Evolutionary conservation across 2,797 vertebrate genomes (phyloP).

Genomic region (Kryptopterus vitreolus): DNA sequence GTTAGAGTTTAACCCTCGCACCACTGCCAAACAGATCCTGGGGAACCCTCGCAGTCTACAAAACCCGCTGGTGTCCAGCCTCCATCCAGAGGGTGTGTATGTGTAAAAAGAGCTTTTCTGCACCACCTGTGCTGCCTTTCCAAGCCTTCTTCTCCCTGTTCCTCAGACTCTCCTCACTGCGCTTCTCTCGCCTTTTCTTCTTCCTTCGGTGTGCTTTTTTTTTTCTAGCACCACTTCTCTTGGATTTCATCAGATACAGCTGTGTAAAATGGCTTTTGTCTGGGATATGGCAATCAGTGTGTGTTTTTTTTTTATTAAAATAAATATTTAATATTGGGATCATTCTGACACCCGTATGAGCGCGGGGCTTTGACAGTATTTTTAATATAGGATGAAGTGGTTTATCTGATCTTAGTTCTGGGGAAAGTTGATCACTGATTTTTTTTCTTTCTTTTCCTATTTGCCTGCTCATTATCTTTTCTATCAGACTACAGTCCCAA

Average conservation of each 20-base stretch:
- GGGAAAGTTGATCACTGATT: neutral
- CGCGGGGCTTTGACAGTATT: neutral
- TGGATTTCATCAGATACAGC: neutral
- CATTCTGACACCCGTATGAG: neutral
- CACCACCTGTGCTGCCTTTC: slow-evolving; percentile 23
- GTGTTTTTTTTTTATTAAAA: neutral
- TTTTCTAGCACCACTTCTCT: neutral
- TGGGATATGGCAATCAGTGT: neutral
- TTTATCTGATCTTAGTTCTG: neutral
- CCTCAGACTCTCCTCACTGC: slow-evolving; percentile 29
- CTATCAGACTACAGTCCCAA: neutral
- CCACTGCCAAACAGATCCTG: slow-evolving; percentile 68
- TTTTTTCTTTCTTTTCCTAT: neutral
- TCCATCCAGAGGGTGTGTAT: slow-evolving; percentile 78
- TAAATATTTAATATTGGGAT: neutral
- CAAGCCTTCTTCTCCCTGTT: slow-evolving; percentile 41
- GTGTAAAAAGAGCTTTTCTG: slow-evolving; percentile 43
- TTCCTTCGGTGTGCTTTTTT: neutral
- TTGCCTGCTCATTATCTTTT: neutral
- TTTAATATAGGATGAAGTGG: neutral
- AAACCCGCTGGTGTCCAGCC: slow-evolving; percentile 71
- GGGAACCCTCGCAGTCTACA: slow-evolving; percentile 68
- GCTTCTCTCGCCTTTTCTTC: slow-evolving; percentile 17
- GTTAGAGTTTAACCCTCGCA: slow-evolving; percentile 62
- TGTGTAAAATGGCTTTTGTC: neutral